Evolutionary conservation across 1,140 invertebrate species (phyloP).

Genomic region (Samia ricini): DNA sequence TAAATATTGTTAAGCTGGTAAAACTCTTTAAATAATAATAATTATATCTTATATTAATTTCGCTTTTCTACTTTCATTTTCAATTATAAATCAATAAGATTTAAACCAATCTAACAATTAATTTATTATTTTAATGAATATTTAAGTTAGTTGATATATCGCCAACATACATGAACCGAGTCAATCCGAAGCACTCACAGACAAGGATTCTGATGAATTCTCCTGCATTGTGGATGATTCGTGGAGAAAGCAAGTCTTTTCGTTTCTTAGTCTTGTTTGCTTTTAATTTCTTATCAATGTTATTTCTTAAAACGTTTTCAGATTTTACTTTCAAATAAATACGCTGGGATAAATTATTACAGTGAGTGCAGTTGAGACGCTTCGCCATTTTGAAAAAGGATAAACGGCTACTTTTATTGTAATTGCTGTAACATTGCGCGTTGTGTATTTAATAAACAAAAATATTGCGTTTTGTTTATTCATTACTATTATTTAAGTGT

Average conservation of each 20-base stretch:
- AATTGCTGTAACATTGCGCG: not conserved
- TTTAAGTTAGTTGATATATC: not conserved
- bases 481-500: too few relatives aligned
- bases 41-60: too few relatives aligned
- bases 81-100: too few relatives aligned
- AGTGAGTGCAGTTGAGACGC: not conserved
- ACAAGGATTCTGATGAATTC: slow-evolving; percentile 23
- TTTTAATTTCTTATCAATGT: slow-evolving; percentile 7
- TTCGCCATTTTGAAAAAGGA: not conserved
- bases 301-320: not conserved
- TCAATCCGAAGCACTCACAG: slow-evolving; percentile 6
- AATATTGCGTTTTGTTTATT: too few relatives aligned
- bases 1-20: too few relatives aligned
- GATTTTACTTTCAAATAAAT: not conserved
- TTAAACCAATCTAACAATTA: too few relatives aligned
- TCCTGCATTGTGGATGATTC: slow-evolving; percentile 23
- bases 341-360: not conserved
- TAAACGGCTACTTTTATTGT: not conserved
- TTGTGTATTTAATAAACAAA: too few relatives aligned
- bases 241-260: slow-evolving; percentile 14
- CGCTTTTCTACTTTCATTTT: too few relatives aligned
- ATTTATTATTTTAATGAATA: not conserved
- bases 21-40: too few relatives aligned
- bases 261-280: slow-evolving; percentile 4
- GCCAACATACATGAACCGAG: slow-evolving; percentile 8